Base-by-base conservation (phyloP, 1,140 invertebrate species). In the Drosophila repletoides region DNA sequence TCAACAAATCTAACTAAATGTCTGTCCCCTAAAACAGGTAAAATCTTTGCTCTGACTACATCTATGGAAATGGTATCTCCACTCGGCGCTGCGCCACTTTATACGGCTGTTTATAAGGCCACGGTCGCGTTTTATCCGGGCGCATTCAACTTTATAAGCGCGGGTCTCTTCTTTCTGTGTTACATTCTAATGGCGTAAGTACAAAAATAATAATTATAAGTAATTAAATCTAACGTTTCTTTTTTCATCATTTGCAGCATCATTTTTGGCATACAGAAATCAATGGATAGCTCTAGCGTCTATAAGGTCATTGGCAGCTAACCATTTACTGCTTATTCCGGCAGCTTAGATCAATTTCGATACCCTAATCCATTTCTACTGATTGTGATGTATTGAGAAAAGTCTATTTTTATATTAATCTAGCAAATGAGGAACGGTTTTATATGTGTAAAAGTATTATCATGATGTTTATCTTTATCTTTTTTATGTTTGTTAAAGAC, bases 41-140 rank as follows among this genome's bases (percentile, higher is more conserved):
- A 92, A 89, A 91, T 93, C 21, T 94, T 94, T 58, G 93, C 94
- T 0, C 71, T 94, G 12, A 92, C 92, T 65, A 92, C 93, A 3
- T 92, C 92, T 0, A 88, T 94, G 58, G 94, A 95, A 88, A 92
- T 92, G 5, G 73, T 94, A 4, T 90, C 92, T 14, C 93, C 93
- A 4, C 76, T 95, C 6, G 79, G 91, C 2, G 91, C 93, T 7
- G 91, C 93, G 1, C 91, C 93, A 1, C 51, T 94, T 0, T 95
- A 94, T 61, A 93, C 92, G 24, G 80, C 91, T 1, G 86, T 95
- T 7, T 95, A 95, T 41, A 91, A 91, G 24, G 68, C 68, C 1
- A 93, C 93, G 0, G 84, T 94, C 7, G 76, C 72, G 0, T 75
- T 69, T n/a, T 92, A 92, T 90, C 92, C 93, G 0, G 93, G 92